These are phyloP conservation scores for Blastomussa wellsi DNA, from an alignment of 92 coral and sea anemone species.

Conservation along the genomic window DNA sequence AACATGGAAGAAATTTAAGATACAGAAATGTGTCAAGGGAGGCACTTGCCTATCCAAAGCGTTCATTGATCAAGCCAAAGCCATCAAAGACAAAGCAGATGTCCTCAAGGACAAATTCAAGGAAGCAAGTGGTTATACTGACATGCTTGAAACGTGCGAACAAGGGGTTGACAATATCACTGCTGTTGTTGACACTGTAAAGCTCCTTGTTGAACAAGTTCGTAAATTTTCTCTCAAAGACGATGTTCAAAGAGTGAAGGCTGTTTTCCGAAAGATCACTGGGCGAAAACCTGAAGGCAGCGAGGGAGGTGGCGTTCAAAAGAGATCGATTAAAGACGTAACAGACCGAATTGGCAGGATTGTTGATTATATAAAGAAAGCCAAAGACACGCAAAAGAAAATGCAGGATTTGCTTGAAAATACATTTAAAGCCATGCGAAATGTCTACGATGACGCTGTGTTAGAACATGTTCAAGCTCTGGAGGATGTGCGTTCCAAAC, in stretches of 20 bases:
- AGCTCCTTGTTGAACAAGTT: slow-evolving; percentile 72
- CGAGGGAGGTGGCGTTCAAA: slow-evolving; percentile 24
- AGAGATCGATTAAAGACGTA: slow-evolving; percentile 48
- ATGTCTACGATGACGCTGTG: slow-evolving; percentile 75
- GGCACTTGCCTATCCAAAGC: slow-evolving; percentile 83
- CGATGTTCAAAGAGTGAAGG: slow-evolving; percentile 82
- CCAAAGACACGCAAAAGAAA: slow-evolving; percentile 67
- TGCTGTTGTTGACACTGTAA: slow-evolving; percentile 68
- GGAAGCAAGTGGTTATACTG: slow-evolving; percentile 81
- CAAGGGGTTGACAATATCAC: slow-evolving; percentile 71
- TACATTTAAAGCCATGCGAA: slow-evolving; percentile 76
- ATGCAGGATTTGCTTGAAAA: slow-evolving; percentile 69
- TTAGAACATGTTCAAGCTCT: slow-evolving; percentile 64
- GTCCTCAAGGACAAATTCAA: slow-evolving; percentile 49
- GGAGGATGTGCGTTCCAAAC: slow-evolving; percentile 72
- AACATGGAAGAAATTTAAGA: slow-evolving; percentile 79
- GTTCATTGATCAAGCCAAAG: slow-evolving; percentile 84
- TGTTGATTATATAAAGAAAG: slow-evolving; percentile 65
- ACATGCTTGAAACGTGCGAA: slow-evolving; percentile 74
- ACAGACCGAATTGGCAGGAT: slow-evolving; percentile 58
- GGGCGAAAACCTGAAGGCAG: slow-evolving; percentile 63
- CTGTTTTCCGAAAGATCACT: slow-evolving; percentile 71
- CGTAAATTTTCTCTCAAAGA: slow-evolving; percentile 83
- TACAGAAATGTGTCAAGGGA: slow-evolving; percentile 82
- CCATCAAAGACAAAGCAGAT: slow-evolving; percentile 65